phyloP scores from a whole-genome alignment of 2,888 invertebrate species.

The Coenonympha arcania region DNA sequence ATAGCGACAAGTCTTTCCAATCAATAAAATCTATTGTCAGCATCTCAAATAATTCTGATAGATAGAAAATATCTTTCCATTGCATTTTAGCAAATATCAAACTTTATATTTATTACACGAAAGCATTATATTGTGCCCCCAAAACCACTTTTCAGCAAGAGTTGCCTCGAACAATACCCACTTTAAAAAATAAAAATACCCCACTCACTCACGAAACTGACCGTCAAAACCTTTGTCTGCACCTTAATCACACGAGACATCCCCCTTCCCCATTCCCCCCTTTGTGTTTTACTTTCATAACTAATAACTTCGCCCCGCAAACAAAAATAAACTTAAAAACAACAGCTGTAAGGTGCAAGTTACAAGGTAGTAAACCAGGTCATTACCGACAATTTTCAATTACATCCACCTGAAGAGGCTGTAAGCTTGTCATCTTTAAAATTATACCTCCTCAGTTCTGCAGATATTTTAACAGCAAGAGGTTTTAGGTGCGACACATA shows the following conservation, averaged over 20 bases:
- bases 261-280: conserved; percentile 29
- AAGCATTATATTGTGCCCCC: background rate
- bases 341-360: conserved; percentile 23
- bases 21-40: too few relatives aligned
- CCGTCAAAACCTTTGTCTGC: conserved; percentile 33
- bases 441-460: conserved; percentile 35
- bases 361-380: conserved; percentile 20
- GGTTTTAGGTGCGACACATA: background rate
- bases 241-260: conserved; percentile 32
- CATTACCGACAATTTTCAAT: conserved; percentile 40
- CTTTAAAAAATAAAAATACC: conserved; percentile 14
- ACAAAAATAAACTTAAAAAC: conserved; percentile 22
- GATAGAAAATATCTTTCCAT: too few relatives aligned
- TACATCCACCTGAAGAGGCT: conserved; percentile 31
- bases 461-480: conserved; percentile 26
- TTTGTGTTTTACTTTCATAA: conserved; percentile 37
- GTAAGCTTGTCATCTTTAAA: conserved; percentile 38
- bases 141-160: background rate
- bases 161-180: background rate
- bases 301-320: conserved; percentile 27
- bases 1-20: too few relatives aligned
- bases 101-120: too few relatives aligned
- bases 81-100: too few relatives aligned
- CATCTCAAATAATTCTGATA: too few relatives aligned
- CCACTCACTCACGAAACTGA: conserved; percentile 22